A percentile compares a stretch with the other conserved stretches of the same genome.
Conservation (phyloP, 2,113 vertebrate genomes). For the Sinocyclocheilus anophthalmus region DNA sequence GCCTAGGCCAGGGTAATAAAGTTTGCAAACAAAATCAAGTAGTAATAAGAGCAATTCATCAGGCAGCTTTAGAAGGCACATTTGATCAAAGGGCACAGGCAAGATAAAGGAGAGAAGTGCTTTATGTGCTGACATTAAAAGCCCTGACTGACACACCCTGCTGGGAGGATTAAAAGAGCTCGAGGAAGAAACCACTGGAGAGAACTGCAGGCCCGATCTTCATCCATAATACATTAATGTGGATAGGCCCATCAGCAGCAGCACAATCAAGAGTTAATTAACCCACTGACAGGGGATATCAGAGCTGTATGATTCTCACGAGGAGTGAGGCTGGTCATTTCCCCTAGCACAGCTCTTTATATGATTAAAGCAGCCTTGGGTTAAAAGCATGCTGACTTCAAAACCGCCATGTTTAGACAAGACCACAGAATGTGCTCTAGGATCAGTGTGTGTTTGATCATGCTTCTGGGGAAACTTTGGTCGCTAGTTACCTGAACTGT, state of each 20-base stretch:
- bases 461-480: neutral
- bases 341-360: conserved; percentile 29
- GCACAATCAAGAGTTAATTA: conserved; percentile 75
- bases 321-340: conserved; percentile 42
- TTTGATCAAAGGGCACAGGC: conserved; percentile 69
- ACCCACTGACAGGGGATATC: conserved; percentile 74
- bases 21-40: conserved; percentile 43
- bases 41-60: conserved; percentile 59
- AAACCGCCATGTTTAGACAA: conserved; percentile 41
- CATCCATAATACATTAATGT: conserved; percentile 77
- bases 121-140: conserved; percentile 72
- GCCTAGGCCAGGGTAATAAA: conserved; percentile 48
- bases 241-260: conserved; percentile 62
- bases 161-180: conserved; percentile 69
- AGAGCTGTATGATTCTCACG: conserved; percentile 59
- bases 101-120: conserved; percentile 52
- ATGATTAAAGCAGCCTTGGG: conserved; percentile 25
- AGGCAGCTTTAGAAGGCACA: conserved; percentile 59
- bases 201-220: conserved; percentile 64
- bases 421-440: conserved; percentile 1
- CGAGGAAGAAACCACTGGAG: conserved; percentile 64
- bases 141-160: conserved; percentile 63
- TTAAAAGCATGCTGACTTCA: conserved; percentile 41
- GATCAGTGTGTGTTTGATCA: neutral
- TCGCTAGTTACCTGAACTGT: neutral